Percentiles rank a stretch among this genome's conserved stretches.
phyloP scores from a whole-genome alignment of 1,140 invertebrate genomes.

The Drosophila persimilis region DNA sequence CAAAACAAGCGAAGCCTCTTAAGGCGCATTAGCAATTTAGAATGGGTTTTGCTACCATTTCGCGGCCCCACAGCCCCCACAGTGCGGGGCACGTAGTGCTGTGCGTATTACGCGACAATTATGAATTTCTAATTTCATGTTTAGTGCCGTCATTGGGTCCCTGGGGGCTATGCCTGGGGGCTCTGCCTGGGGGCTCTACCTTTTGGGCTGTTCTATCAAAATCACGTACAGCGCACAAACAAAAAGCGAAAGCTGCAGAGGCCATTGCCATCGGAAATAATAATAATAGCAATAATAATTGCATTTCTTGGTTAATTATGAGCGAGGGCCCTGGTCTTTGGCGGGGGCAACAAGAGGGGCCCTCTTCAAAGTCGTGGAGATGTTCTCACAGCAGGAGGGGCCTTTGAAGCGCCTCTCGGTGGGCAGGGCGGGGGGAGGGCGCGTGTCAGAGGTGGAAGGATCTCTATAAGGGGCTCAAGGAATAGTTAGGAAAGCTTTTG shows the following conservation, averaged over 20 bases:
- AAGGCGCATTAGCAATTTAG: constrained; percentile 74
- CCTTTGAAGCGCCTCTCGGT: too few relatives aligned
- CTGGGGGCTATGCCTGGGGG: too few relatives aligned
- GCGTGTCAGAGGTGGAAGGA: too few relatives aligned
- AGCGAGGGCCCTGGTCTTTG: too few relatives aligned
- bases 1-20: constrained; percentile 67
- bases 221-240: constrained; percentile 56
- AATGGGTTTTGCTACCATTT: constrained; percentile 68
- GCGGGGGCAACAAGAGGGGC: too few relatives aligned
- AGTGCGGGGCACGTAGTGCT: constrained; percentile 16
- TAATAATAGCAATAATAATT: constrained; percentile 28
- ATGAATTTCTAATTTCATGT: constrained; percentile 76
- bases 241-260: constrained; percentile 72
- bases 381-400: too few relatives aligned
- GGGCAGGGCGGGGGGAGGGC: too few relatives aligned
- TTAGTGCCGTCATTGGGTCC: constrained; percentile 21
- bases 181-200: too few relatives aligned
- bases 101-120: constrained; percentile 69
- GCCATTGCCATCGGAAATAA: constrained; percentile 65
- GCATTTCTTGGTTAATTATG: constrained; percentile 51
- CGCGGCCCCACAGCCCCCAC: constrained; percentile 11
- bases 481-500: too few relatives aligned
- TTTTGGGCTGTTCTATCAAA: constrained; percentile 48
- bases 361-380: too few relatives aligned
- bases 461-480: too few relatives aligned